Evolutionary conservation across 2,113 vertebrate genomes (phyloP).

Genomic region (Notiomystis cincta): DNA sequence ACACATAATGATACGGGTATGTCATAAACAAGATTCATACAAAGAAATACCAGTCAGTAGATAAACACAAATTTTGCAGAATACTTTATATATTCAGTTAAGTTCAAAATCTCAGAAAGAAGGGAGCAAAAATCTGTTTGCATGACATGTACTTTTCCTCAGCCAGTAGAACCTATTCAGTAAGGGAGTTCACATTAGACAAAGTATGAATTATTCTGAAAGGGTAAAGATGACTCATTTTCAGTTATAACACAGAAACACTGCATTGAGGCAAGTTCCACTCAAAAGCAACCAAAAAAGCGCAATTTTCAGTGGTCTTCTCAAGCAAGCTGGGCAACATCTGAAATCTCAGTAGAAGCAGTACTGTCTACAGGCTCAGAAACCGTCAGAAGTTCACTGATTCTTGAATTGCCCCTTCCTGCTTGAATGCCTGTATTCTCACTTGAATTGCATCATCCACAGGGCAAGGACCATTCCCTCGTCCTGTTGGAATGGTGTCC

Average conservation of each 20-base stretch:
- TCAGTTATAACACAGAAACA: neutral
- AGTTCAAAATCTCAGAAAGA: neutral
- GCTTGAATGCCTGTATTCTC: neutral
- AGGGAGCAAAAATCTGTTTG: neutral
- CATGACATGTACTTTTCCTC: neutral
- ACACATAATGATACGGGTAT: neutral
- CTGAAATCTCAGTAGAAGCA: neutral
- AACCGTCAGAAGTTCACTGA: neutral
- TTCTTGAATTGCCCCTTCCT: neutral
- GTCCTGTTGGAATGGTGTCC: neutral
- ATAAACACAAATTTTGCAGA: neutral
- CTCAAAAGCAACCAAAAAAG: neutral
- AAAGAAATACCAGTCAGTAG: neutral
- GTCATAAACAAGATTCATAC: neutral
- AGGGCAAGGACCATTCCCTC: neutral
- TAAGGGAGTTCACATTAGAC: neutral
- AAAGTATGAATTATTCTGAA: neutral
- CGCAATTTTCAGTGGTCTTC: neutral
- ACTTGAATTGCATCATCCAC: neutral
- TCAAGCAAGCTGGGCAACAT: neutral
- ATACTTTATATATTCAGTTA: neutral
- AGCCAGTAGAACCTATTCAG: neutral
- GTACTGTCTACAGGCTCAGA: neutral
- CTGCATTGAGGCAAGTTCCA: neutral
- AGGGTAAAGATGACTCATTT: neutral